Conservation (phyloP, 2,888 invertebrate genomes). For the Nesidiocoris tenuis region DNA sequence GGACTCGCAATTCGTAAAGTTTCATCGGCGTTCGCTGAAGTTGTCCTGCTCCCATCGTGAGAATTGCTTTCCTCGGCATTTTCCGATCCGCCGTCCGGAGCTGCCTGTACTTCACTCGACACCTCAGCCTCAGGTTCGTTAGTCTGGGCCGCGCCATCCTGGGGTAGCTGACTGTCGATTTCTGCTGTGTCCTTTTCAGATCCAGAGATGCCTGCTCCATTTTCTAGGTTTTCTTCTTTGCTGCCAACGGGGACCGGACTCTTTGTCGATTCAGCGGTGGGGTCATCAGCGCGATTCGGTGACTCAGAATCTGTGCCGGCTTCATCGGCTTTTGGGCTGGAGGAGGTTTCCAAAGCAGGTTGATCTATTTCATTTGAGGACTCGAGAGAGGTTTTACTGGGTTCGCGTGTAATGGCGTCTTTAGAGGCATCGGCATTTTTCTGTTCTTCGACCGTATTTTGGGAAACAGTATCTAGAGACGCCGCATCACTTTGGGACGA, state of each 20-base stretch:
- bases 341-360: background rate
- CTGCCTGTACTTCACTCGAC: background rate
- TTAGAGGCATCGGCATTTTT: background rate
- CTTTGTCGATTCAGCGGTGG: no score
- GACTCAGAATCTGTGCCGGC: no score
- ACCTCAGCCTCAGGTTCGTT: background rate
- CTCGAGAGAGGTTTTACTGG: background rate
- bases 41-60: background rate
- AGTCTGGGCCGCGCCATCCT: background rate
- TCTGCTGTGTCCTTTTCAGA: background rate
- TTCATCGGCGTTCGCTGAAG: background rate
- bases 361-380: background rate
- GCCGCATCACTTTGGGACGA: slow-evolving; percentile 11
- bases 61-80: background rate
- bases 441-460: slow-evolving; percentile 14
- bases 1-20: background rate
- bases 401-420: background rate
- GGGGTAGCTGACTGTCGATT: background rate
- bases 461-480: slow-evolving; percentile 20
- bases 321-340: background rate
- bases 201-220: background rate
- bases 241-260: background rate
- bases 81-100: background rate
- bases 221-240: background rate
- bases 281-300: no score